These are phyloP conservation scores for Fregetta grallaria DNA, from an alignment of 2,113 vertebrate genomes.

Conservation along the genomic window DNA sequence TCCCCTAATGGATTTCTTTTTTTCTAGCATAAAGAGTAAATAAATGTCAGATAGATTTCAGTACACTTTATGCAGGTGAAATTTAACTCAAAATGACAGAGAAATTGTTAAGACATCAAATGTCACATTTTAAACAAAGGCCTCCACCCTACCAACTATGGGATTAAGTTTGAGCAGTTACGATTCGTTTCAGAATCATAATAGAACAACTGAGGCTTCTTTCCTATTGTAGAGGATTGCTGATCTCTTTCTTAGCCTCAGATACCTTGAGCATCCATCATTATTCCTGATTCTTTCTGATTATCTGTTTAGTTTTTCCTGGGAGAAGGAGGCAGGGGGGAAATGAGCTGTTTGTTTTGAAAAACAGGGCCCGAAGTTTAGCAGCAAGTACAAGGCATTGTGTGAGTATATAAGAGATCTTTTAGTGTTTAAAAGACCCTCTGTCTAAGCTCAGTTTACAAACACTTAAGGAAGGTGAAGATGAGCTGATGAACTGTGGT, in stretches of 20 bases:
- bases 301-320: background rate
- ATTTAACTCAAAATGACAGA: background rate
- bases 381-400: background rate
- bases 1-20: background rate
- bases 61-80: background rate
- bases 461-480: background rate
- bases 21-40: background rate
- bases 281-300: background rate
- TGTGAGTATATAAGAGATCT: background rate
- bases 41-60: background rate
- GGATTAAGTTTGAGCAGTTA: background rate
- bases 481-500: background rate
- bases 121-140: background rate
- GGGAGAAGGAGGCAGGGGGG: rapidly evolving
- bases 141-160: background rate
- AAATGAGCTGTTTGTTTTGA: background rate
- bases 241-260: background rate
- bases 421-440: background rate
- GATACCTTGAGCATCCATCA: background rate
- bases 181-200: background rate
- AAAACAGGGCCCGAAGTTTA: background rate
- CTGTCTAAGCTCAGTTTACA: background rate
- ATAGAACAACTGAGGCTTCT: background rate
- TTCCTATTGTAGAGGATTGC: background rate
- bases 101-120: background rate